These are phyloP conservation scores for Saccostrea glomerata DNA, from an alignment of 1,140 invertebrate genomes.

Conservation along the genomic window DNA sequence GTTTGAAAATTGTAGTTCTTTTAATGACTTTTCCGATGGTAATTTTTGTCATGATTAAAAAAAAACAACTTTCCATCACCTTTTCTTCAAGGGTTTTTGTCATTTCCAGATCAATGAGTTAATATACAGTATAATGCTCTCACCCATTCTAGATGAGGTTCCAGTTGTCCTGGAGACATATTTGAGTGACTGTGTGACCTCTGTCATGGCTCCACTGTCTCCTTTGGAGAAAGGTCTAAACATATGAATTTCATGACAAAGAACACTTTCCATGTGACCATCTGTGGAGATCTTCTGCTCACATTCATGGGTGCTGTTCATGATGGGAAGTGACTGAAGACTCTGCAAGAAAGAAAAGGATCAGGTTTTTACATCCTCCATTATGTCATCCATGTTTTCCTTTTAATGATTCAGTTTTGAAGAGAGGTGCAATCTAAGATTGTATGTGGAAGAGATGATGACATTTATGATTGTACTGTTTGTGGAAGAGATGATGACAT, in stretches of 20 bases:
- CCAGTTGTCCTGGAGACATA: conserved; percentile 61
- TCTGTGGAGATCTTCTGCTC: conserved; percentile 89
- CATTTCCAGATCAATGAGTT: too few species aligned
- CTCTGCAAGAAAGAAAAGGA: conserved; percentile 56
- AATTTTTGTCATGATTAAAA: too few species aligned
- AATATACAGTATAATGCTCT: not conserved
- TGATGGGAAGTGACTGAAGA: conserved; percentile 87
- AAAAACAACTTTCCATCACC: not conserved
- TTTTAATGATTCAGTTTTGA: too few species aligned
- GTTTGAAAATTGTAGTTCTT: too few species aligned
- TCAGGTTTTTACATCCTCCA: not conserved
- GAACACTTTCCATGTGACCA: conserved; percentile 86
- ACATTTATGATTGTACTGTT: not conserved
- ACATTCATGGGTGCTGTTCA: conserved; percentile 89
- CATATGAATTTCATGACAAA: conserved; percentile 88
- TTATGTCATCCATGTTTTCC: too few species aligned
- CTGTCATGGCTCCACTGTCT: conserved; percentile 87
- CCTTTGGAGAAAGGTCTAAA: conserved; percentile 89
- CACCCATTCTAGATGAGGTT: conserved; percentile 29
- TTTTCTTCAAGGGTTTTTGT: not conserved
- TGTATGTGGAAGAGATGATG: not conserved
- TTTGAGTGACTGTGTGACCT: conserved; percentile 83
- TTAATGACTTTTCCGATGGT: too few species aligned
- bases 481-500: too few species aligned
- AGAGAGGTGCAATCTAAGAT: too few species aligned